Conservation (phyloP, 2,888 invertebrate genomes). For the Rhagium mordax region DNA sequence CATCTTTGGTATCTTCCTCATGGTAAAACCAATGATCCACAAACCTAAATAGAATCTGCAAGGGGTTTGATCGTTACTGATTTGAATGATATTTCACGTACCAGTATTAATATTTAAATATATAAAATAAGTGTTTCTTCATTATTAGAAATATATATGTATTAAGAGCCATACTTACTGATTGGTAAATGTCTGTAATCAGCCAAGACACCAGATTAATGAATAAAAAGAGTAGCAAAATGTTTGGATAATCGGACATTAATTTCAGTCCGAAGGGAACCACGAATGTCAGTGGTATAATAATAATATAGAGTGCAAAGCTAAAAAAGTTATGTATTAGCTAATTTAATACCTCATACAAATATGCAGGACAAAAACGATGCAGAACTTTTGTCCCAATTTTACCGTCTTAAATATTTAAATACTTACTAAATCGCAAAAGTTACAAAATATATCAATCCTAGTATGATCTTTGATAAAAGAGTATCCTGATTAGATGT, state of each 20-base stretch:
- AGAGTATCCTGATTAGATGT: slow-evolving; percentile 38
- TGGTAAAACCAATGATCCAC: slow-evolving; percentile 54
- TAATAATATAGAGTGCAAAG: slow-evolving; percentile 43
- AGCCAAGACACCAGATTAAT: slow-evolving; percentile 49
- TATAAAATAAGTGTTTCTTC: too few relatives aligned
- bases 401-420: too few relatives aligned
- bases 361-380: too few relatives aligned
- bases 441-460: slow-evolving; percentile 40
- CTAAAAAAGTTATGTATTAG: slow-evolving; percentile 44
- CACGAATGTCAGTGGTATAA: slow-evolving; percentile 52
- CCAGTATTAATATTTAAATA: too few relatives aligned
- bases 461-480: slow-evolving; percentile 35
- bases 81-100: neutral
- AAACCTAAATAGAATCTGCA: slow-evolving; percentile 51
- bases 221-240: slow-evolving; percentile 43
- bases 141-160: too few relatives aligned
- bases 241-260: slow-evolving; percentile 43
- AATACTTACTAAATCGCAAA: slow-evolving; percentile 49
- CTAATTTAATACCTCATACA: too few relatives aligned
- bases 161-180: slow-evolving; percentile 48
- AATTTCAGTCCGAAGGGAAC: slow-evolving; percentile 46
- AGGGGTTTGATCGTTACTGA: slow-evolving; percentile 5
- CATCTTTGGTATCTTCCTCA: slow-evolving; percentile 30
- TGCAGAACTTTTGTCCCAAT: too few relatives aligned
- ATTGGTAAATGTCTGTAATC: slow-evolving; percentile 50